Evolutionary conservation across 1,140 invertebrate species (phyloP).

Genomic region (Drosophila ogumai): DNA sequence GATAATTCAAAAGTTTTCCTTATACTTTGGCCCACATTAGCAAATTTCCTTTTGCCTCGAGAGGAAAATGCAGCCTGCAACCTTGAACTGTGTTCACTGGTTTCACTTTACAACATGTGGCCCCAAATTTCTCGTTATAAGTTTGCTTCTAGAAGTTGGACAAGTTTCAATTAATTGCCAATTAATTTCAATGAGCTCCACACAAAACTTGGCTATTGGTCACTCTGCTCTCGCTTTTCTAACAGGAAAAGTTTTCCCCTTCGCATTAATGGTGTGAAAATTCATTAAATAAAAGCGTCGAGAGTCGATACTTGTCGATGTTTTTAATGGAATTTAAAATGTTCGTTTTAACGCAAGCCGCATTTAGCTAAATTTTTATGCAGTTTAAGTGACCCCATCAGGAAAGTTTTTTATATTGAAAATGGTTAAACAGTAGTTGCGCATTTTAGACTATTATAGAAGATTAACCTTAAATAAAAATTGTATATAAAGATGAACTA

Average conservation of each 20-base stretch:
- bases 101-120: conserved; percentile 10
- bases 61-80: conserved; percentile 8
- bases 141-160: conserved; percentile 34
- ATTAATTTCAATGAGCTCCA: conserved; percentile 58
- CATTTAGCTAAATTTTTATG: background rate
- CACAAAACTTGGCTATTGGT: conserved; percentile 31
- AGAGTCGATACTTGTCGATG: conserved; percentile 15
- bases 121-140: conserved; percentile 36
- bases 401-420: background rate
- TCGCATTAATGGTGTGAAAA: conserved; percentile 32
- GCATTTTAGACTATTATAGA: too few species aligned
- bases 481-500: too few species aligned
- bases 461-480: too few species aligned
- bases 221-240: conserved; percentile 1
- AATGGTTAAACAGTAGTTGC: background rate
- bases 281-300: conserved; percentile 22
- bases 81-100: conserved; percentile 25
- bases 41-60: conserved; percentile 51
- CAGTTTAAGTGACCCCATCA: background rate
- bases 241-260: conserved; percentile 2
- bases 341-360: background rate
- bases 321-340: conserved; percentile 7
- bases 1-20: conserved; percentile 44
- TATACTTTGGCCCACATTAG: conserved; percentile 57
- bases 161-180: conserved; percentile 77